Evolutionary conservation across 2,797 vertebrate genomes (phyloP).

Genomic region (Poecilia picta): DNA sequence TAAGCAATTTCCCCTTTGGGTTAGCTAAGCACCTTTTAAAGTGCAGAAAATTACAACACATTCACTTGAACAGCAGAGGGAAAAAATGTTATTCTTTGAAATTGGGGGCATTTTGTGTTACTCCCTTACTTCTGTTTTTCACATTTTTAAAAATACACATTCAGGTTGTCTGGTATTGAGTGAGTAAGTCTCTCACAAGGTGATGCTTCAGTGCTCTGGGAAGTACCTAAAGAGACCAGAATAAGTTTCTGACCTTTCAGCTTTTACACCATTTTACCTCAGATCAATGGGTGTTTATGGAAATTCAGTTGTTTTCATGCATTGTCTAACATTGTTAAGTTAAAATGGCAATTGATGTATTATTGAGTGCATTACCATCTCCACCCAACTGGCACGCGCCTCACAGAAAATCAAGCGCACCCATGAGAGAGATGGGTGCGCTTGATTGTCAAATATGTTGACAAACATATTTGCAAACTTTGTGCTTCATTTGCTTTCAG

Average conservation of each 20-base stretch:
- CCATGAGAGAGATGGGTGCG: too few relatives aligned
- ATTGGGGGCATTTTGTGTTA: background rate
- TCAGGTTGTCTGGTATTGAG: background rate
- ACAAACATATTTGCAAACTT: background rate
- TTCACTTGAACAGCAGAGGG: rapidly evolving
- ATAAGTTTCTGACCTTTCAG: background rate
- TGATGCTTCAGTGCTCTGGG: background rate
- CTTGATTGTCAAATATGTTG: too few relatives aligned
- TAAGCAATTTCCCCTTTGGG: background rate
- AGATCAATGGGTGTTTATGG: background rate
- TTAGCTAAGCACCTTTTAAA: background rate
- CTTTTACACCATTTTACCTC: background rate
- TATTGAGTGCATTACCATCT: too few relatives aligned
- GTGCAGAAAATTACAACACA: background rate
- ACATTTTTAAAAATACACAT: background rate
- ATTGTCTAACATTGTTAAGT: too few relatives aligned
- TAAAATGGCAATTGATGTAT: too few relatives aligned
- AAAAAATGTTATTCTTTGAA: background rate
- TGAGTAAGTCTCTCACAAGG: background rate
- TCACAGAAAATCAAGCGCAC: too few relatives aligned
- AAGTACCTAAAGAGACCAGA: background rate
- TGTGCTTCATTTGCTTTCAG: background rate
- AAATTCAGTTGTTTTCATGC: background rate
- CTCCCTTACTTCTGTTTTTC: background rate
- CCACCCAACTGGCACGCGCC: too few relatives aligned